phyloP scores from a whole-genome alignment of 2,113 vertebrate species.

The Phodopus roborovskii region DNA sequence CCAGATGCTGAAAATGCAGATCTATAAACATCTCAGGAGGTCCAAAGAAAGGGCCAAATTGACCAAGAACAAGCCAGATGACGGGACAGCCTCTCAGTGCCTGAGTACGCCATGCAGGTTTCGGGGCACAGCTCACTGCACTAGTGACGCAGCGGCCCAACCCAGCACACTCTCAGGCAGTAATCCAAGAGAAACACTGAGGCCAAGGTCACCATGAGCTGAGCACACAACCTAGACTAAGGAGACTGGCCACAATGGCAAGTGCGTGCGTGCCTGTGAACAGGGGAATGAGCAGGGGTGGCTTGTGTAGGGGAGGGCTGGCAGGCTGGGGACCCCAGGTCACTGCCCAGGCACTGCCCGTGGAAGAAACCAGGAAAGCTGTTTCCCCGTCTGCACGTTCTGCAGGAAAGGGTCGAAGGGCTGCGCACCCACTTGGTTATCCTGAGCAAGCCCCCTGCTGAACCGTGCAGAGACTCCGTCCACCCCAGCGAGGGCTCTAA shows the following conservation, averaged over 20 bases:
- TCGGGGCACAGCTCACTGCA: not conserved
- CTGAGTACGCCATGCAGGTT: not conserved
- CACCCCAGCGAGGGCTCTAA: accelerated
- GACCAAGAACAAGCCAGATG: not conserved
- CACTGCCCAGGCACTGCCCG: not conserved
- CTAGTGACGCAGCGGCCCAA: not conserved
- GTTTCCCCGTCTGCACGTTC: not conserved
- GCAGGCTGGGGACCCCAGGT: not conserved
- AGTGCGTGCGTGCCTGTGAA: not conserved
- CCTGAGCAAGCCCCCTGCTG: not conserved
- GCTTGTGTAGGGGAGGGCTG: not conserved
- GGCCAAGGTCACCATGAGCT: not conserved
- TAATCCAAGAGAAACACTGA: not conserved
- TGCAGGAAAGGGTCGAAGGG: not conserved
- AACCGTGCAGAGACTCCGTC: not conserved
- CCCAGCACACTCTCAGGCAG: not conserved
- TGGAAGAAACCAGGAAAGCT: not conserved
- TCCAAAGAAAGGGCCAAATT: not conserved
- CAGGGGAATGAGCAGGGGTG: too few relatives aligned
- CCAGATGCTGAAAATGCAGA: not conserved
- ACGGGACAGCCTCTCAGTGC: not conserved
- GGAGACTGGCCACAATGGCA: not conserved
- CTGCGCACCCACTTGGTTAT: not conserved
- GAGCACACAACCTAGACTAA: not conserved
- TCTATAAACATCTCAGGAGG: not conserved